Base-by-base conservation (phyloP, 2,888 invertebrate genomes). In the Agapostemon virescens region DNA sequence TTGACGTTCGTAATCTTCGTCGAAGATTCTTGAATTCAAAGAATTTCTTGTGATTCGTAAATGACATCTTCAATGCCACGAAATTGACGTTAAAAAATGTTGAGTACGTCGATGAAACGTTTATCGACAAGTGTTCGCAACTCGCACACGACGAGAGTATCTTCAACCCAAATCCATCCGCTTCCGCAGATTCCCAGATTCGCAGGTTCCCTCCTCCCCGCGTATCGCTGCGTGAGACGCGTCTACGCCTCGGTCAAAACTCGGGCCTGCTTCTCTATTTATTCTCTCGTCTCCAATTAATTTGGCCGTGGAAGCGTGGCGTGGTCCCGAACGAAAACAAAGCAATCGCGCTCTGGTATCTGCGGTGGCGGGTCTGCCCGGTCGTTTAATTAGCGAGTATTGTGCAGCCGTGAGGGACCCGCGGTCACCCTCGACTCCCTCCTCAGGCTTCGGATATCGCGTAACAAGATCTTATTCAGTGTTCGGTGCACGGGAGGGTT, bases 391-490 rank as follows among this genome's bases (percentile, higher is more conserved):
- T 92, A 92, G 92, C 90, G 88, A 88, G 92, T 91, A 92, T 92
- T 92, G 92, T 92, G 90, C 89, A 87, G 76, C 74, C 83, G 84
- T 84, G 84, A 85, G 85, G 85, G 84, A 86, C 76, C 70, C 71
- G 82, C 67, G 81, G 79, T 77, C 86, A 71, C 77, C 68, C 87
- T 79, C 83, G 82, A 17, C 45, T 58, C 88, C 78, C 85, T 87
- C 81, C 84, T 86, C 88, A 20, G 90, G n/a, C 85, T 17, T 89
- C 87, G 85, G 88, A 87, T 92, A 92, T 92, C 92, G 90, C 89
- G 90, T 91, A 91, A 92, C 92, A 92, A 92, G 92, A 92, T 92
- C 92, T 92, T 89, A 90, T 91, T 91, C 91, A 87, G 89, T 88
- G 90, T 90, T 89, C 87, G 85, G 86, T 82, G 82, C 85, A 82